Conservation (phyloP, 1,140 invertebrate genomes). For the Sinella curviseta region DNA sequence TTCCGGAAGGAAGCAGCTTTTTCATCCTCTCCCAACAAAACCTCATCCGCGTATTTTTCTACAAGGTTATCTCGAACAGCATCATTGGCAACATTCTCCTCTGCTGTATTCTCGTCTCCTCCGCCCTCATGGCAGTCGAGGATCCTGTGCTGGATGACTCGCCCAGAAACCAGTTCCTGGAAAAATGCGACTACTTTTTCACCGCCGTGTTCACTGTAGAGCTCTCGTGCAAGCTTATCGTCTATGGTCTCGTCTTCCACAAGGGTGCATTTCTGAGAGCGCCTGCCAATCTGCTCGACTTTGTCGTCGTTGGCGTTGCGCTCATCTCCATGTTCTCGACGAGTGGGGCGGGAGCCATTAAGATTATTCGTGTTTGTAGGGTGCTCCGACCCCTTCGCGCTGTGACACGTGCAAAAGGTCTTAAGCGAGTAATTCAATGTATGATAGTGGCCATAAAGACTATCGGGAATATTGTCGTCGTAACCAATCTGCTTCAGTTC, state of each 20-base stretch:
- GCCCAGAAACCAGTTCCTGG: conserved; percentile 74
- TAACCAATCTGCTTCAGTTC: conserved; percentile 98
- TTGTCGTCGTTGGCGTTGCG: conserved; percentile 96
- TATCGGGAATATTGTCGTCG: conserved; percentile 98
- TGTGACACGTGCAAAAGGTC: conserved; percentile 98
- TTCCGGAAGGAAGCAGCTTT: conserved; percentile 90
- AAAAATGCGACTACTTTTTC: conserved; percentile 97
- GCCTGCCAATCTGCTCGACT: conserved; percentile 96
- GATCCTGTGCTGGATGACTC: conserved; percentile 85
- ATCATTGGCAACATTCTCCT: conserved; percentile 93
- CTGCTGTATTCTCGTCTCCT: conserved; percentile 96
- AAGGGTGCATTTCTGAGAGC: conserved; percentile 97
- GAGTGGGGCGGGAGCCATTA: conserved; percentile 94
- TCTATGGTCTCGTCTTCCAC: conserved; percentile 93
- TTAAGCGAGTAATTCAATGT: conserved; percentile 99
- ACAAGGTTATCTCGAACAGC: conserved; percentile 92
- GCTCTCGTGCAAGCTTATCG: no score
- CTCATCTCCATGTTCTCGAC: conserved; percentile 90
- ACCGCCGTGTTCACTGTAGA: conserved; percentile 97
- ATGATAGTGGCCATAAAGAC: conserved; percentile 99
- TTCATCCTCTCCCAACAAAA: no score
- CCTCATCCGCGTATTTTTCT: conserved; percentile 94
- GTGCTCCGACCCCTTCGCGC: conserved; percentile 96
- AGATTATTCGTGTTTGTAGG: conserved; percentile 96
- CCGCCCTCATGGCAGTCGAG: conserved; percentile 94